Base-by-base conservation (phyloP, 2,113 vertebrate species). In the Equus quagga region DNA sequence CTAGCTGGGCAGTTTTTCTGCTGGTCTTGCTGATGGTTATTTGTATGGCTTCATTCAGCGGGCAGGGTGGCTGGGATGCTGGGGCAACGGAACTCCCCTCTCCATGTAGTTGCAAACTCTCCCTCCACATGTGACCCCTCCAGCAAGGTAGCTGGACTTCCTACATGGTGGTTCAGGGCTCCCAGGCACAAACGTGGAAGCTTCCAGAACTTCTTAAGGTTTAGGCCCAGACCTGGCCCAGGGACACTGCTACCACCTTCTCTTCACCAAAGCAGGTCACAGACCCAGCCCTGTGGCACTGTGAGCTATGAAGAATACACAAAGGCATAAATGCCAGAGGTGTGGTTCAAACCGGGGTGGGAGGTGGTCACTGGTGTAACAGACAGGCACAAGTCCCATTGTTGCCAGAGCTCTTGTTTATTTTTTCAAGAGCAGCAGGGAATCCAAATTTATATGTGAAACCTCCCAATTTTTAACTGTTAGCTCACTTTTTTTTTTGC, bases 21-120 rank as follows among this genome's bases (percentile, higher is more conserved):
- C 13, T 12, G 8, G 7, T n/a, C 36, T n/a, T 28, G 49, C 13
- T 18, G 23, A 15, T 21, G 33, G 17, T 8, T 5, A 8, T 5
- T 10, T 1, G 6, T 4, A 49, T 2, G 31, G 58, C 60, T 70
- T 60, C 17, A 3, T 15, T 54, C 33, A n/a, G 26, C 0, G 0
- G n/a, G 24, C 36, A 51, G 31, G 33, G 1, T 0, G 18, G 56
- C 21, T 51, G 82, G 76, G 58, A 33, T 28, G 51, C 72, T 18
- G 15, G 31, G 18, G 64, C 28, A 3, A 6, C 1, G 2, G 19
- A 14, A 33, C 7, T 14, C 33, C 17, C 60, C 44, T 81, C 12
- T 17, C 33, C 5, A 4, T 0, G 2, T 0, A 4, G 15, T 1
- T 11, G 31, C 41, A 56, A 69, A 17, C 44, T 44, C 33, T 69